Base-by-base conservation (phyloP, 2,888 invertebrate species). In the Sialis fuliginosa region DNA sequence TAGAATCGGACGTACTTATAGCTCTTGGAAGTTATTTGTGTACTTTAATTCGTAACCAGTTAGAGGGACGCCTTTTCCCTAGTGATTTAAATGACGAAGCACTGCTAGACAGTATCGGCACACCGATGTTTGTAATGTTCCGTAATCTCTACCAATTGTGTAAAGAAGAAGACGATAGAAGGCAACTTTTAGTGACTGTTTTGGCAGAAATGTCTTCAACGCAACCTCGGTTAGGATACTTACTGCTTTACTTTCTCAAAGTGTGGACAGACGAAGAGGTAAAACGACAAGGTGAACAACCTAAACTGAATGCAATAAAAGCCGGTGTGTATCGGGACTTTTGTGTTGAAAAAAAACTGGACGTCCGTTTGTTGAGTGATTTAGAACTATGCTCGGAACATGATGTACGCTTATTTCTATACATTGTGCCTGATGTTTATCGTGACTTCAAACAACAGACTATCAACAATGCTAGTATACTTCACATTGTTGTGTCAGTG, bases 371-470 rank as follows among this genome's bases (percentile, higher is more conserved):
- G 57, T 75, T 83, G 45, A 75, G 80, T 52, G 95, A 96, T 68
- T 74, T 95, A 55, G 81, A 80, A 72, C 72, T 81, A 51, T 88
- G 93, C 62, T 91, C 92, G 63, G 82, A 89, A 62, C 84, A 83
- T 62, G 92, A 92, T 68, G 79, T 88, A 44, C 76, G 82, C 59
- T 74, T 95, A 62, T 79, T 95, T 64, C 83, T 90, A 59, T 95
- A 87, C 79, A 71, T 97, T 56, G 77, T 96, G 62, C 92, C 95
- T 44, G 92, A 92, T 62, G 75, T 95, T 50, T 96, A 89, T 66
- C 78, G 82, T 60, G 89, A 87, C 65, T 95, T 91, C 64, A 84
- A 88, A 59, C 81, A 81, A 55, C 81, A 83, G 58, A 82, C 87
- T 40, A 75, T 90, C 53, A 92, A 92, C 55, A 91, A 92, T 63